These are phyloP conservation scores for Lathamus discolor DNA, from an alignment of 2,113 vertebrate genomes.

Conservation along the genomic window DNA sequence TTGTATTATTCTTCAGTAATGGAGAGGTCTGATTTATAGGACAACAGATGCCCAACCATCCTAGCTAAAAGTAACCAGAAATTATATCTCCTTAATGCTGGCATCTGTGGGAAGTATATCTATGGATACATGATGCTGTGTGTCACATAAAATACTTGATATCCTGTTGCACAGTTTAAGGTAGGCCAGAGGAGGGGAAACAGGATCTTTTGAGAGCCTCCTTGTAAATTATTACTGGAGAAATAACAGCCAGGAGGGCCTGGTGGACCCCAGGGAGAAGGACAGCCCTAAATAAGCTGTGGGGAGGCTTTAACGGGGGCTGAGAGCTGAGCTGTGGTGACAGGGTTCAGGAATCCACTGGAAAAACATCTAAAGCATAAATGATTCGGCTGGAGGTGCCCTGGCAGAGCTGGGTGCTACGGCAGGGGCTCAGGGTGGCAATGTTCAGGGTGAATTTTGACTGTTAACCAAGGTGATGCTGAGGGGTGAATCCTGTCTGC, in stretches of 20 bases:
- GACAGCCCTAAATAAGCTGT: not conserved
- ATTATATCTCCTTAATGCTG: not conserved
- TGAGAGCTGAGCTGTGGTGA: not conserved
- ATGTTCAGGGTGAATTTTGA: not conserved
- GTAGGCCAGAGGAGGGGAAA: not conserved
- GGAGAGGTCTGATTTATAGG: not conserved
- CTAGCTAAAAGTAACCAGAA: not conserved
- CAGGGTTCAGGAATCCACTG: not conserved
- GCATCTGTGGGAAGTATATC: not conserved
- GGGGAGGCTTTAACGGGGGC: not conserved
- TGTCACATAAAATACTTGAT: not conserved
- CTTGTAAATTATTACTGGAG: not conserved
- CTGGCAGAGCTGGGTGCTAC: not conserved
- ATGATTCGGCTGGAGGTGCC: not conserved
- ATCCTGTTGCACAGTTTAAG: not conserved
- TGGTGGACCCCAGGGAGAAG: not conserved
- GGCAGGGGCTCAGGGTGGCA: not conserved
- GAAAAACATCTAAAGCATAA: not conserved
- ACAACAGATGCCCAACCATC: not conserved
- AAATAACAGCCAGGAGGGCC: not conserved
- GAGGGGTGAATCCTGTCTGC: not conserved
- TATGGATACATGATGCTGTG: not conserved
- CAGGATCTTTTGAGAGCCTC: not conserved
- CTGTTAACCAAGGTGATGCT: not conserved
- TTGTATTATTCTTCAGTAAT: not conserved